Evolutionary conservation across 2,888 invertebrate species (phyloP), one percentile per base, ranked within the genome.

Genomic region (Xestia rhomboidea): DNA sequence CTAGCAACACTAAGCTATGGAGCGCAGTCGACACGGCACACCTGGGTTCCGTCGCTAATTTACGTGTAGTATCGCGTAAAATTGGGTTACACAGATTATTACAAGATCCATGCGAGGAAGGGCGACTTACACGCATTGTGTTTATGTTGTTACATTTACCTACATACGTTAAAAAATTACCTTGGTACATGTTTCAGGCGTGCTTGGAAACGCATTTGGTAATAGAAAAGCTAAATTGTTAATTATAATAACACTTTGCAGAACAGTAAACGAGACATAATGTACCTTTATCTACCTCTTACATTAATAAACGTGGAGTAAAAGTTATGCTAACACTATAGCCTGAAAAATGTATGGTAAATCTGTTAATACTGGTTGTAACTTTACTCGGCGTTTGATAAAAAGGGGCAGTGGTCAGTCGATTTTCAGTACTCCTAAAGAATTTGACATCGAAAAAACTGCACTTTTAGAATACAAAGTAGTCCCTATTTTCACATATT

Each of bases 41-140:
- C 89, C 88, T 88, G 89, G 89, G 86, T 87, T 85, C 79, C 77
- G 76, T 85, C 77, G 81, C 79, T 85, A 89, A 89, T 89, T 89
- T 86, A 88, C 78, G 87, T 72, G 81, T 85, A 84, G 83, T 86
- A 73, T 82, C 78, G 79, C 76, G 81, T 81, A 83, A 85, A 88
- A 88, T 88, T 87, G 82, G 87, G 87, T 85, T 85, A 86, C 82
- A 77, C 73, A 84, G 87, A 82, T 88, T 87, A 88, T 84, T 80
- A 83, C 69, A 79, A 82, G 83, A 86, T 86, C 80, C 84, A 82
- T 87, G 81, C 69, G 81, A 64, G 66, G 60, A 60, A 79, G 66
- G 30, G 70, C 44, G 60, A 75, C 68, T 76, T 34, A 85, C 79
- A 79, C 74, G 68, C 73, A 82, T 68, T 44, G 62, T 51, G 67